Percentiles rank a stretch among this genome's conserved stretches.
phyloP scores from a whole-genome alignment of 2,797 vertebrate genomes.

The Perodicticus potto region DNA sequence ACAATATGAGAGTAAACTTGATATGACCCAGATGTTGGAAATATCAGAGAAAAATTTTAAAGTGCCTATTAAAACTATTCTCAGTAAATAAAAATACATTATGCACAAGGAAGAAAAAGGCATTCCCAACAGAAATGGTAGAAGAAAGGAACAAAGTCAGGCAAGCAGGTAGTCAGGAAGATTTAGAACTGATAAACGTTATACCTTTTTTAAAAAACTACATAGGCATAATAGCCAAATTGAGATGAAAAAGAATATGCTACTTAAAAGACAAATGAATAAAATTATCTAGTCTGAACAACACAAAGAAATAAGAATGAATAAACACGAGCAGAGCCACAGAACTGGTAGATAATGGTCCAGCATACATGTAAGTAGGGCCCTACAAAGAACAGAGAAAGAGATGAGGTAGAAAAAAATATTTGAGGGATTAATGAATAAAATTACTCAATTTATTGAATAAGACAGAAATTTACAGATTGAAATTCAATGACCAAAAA shows the following conservation, averaged over 20 bases:
- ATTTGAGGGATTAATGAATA: not conserved
- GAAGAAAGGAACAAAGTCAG: too few relatives aligned
- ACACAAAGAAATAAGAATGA: not conserved
- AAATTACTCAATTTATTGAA: not conserved
- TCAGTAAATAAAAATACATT: slow-evolving; percentile 16
- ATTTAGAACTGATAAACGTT: not conserved
- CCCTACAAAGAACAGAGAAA: not conserved
- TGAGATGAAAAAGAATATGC: not conserved
- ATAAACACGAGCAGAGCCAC: slow-evolving; percentile 27
- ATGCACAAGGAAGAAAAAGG: slow-evolving; percentile 9
- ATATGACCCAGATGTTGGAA: slow-evolving; percentile 31
- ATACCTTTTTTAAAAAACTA: not conserved
- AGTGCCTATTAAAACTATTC: not conserved
- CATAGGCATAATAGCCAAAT: not conserved
- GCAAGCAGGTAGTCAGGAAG: too few relatives aligned
- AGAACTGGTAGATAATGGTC: not conserved
- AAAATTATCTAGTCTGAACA: not conserved
- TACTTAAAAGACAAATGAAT: not conserved
- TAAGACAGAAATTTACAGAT: not conserved
- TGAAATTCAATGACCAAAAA: slow-evolving; percentile 19
- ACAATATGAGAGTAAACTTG: not conserved
- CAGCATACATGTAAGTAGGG: not conserved
- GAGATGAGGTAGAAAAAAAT: not conserved
- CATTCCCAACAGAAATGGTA: not conserved
- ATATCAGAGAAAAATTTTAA: not conserved